Evolutionary conservation across 2,797 vertebrate genomes (phyloP).

Genomic region (Danio choprae): DNA sequence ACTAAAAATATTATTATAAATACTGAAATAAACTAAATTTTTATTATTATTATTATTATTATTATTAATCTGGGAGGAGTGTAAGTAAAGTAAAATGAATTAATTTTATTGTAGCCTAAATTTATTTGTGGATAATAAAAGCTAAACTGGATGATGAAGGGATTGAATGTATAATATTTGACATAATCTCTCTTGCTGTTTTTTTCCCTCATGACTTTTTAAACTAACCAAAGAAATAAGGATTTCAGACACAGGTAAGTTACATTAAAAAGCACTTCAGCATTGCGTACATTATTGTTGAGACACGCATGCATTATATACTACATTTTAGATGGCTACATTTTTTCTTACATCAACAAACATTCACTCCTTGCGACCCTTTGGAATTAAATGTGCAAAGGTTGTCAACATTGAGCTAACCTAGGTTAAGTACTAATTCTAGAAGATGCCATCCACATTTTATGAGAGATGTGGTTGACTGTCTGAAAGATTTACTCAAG

Average conservation of each 20-base stretch:
- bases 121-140: neutral
- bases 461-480: neutral
- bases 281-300: neutral
- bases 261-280: neutral
- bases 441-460: slow-evolving; percentile 12
- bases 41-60: too few species aligned
- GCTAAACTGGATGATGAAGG: neutral
- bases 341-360: too few species aligned
- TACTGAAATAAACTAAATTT: too few species aligned
- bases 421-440: neutral
- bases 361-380: neutral
- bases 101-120: neutral
- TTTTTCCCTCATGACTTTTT: neutral
- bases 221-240: slow-evolving; percentile 91
- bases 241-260: slow-evolving; percentile 99
- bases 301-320: neutral
- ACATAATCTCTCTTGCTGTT: neutral
- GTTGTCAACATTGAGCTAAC: neutral
- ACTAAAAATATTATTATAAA: too few species aligned
- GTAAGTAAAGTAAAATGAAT: too few species aligned
- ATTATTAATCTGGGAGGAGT: too few species aligned
- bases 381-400: neutral
- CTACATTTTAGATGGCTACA: neutral
- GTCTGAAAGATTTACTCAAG: neutral
- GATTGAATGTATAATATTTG: neutral